Conservation (phyloP, 2,797 vertebrate species). For the Hydrophis major region DNA sequence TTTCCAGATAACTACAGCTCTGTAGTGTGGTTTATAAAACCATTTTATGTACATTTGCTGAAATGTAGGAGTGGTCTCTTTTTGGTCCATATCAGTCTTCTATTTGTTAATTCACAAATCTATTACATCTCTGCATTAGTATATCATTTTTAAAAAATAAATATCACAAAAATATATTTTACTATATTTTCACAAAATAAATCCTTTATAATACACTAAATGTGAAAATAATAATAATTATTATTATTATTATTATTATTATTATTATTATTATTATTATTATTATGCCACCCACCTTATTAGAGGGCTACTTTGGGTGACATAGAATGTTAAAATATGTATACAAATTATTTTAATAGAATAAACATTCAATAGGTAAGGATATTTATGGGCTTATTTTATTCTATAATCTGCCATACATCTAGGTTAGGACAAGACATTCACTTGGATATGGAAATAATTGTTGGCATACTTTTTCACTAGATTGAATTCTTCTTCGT, state of each 20-base stretch:
- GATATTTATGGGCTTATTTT: background rate
- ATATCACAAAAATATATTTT: background rate
- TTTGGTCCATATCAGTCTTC: background rate
- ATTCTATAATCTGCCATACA: background rate
- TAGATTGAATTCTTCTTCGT: background rate
- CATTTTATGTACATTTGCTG: no score
- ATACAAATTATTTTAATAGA: background rate
- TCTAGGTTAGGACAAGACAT: background rate
- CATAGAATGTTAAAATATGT: background rate
- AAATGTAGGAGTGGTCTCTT: background rate
- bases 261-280: no score
- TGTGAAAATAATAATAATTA: background rate
- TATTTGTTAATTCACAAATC: background rate
- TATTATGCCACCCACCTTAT: background rate
- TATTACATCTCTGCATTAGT: background rate
- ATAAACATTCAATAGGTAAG: background rate
- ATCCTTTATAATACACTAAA: background rate
- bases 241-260: no score
- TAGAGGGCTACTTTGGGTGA: background rate
- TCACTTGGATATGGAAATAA: background rate
- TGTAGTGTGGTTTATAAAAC: background rate
- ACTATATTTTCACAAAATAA: background rate
- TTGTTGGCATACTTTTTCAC: background rate
- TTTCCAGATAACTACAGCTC: background rate
- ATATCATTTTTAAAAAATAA: background rate